Conservation (phyloP, 1,140 invertebrate genomes). For the Tetranychus urticae region DNA sequence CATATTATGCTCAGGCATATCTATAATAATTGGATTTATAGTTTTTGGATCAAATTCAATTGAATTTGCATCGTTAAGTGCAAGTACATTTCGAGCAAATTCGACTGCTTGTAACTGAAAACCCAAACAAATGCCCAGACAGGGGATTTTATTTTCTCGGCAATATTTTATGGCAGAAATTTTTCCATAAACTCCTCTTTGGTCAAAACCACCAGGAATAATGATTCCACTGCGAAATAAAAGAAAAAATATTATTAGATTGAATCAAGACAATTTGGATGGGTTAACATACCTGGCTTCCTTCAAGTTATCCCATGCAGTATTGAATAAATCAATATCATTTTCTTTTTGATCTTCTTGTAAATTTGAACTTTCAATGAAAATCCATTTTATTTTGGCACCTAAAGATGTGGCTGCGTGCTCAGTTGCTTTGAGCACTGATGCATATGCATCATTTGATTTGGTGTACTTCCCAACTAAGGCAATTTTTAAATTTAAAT, state of each 20-base stretch:
- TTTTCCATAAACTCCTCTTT: constrained; percentile 84
- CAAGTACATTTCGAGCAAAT: constrained; percentile 64
- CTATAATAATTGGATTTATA: constrained; percentile 59
- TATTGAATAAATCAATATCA: constrained; percentile 61
- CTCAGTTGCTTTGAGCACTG: constrained; percentile 77
- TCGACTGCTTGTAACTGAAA: constrained; percentile 92
- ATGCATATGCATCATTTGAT: constrained; percentile 84
- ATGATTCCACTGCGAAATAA: constrained; percentile 51
- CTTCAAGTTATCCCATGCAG: constrained; percentile 77
- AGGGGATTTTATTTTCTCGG: constrained; percentile 61
- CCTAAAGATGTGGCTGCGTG: constrained; percentile 65
- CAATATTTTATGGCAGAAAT: constrained; percentile 83
- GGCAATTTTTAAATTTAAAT: constrained; percentile 62
- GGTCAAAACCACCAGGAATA: constrained; percentile 91
- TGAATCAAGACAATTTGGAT: background rate
- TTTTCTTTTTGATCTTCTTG: constrained; percentile 42
- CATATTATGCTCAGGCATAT: constrained; percentile 94
- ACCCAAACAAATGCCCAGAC: constrained; percentile 86
- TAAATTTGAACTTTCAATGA: constrained; percentile 70
- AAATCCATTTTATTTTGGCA: constrained; percentile 54
- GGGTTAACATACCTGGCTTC: constrained; percentile 43
- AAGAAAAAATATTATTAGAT: constrained; percentile 1
- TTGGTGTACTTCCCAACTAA: constrained; percentile 98
- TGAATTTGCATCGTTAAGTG: constrained; percentile 46
- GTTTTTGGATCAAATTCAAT: constrained; percentile 50